phyloP scores from a whole-genome alignment of 2,797 vertebrate genomes.

The Carduelis carduelis region DNA sequence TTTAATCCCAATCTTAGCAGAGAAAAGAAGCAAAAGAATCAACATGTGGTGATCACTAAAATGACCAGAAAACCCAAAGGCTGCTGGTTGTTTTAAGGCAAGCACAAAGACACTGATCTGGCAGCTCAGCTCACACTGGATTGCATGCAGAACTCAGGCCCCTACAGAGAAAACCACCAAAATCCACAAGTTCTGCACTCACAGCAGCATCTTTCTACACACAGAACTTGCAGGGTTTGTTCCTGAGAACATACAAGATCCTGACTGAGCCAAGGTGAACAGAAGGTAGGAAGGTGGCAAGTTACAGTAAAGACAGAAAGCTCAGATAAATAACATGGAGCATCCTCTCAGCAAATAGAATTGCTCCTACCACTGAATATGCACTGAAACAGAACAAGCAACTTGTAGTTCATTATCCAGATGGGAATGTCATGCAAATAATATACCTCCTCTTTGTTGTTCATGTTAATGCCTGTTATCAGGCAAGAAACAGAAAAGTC shows the following conservation, averaged over 20 bases:
- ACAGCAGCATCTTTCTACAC: not conserved
- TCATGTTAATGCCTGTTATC: slow-evolving; percentile 25
- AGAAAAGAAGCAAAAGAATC: not conserved
- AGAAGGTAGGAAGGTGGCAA: not conserved
- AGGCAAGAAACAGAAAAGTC: not conserved
- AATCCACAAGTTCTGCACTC: not conserved
- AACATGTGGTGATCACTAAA: rapidly evolving
- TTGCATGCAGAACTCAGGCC: not conserved
- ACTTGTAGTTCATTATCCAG: slow-evolving; percentile 1
- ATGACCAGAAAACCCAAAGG: not conserved
- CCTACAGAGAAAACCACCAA: not conserved
- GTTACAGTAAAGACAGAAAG: not conserved
- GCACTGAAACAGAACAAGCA: not conserved
- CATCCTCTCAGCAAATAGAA: not conserved
- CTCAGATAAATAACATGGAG: not conserved
- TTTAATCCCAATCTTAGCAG: not conserved
- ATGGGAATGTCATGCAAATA: not conserved
- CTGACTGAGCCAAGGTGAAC: not conserved
- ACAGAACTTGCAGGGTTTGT: not conserved
- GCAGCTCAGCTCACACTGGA: not conserved
- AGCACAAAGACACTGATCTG: not conserved
- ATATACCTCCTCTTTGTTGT: not conserved
- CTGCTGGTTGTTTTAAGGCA: not conserved
- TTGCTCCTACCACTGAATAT: not conserved
- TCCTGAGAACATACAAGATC: not conserved